Percentiles rank a stretch among this genome's conserved stretches.
phyloP scores from a whole-genome alignment of 2,888 invertebrate species.

The Chymomyza procnemis region DNA sequence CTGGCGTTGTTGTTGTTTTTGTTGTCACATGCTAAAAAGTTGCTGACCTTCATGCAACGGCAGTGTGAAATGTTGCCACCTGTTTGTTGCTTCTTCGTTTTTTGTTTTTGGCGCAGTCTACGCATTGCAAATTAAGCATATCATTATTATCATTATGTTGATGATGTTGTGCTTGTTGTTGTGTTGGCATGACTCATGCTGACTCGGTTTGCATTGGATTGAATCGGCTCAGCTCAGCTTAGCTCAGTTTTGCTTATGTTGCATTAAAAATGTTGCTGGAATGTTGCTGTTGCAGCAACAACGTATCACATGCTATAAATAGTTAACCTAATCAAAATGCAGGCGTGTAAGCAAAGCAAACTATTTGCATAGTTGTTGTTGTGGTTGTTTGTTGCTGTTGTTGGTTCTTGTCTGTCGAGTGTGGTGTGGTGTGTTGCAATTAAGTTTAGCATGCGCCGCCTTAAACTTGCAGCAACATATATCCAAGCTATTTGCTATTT shows the following conservation, averaged over 20 bases:
- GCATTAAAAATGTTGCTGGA: conserved; percentile 18
- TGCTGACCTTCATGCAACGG: conserved; percentile 59
- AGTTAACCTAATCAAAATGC: conserved; percentile 72
- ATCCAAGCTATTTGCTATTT: background rate
- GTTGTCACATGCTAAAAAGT: conserved; percentile 40
- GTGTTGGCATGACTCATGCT: conserved; percentile 18
- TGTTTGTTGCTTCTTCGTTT: conserved; percentile 50
- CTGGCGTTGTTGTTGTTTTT: background rate
- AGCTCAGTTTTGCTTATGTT: conserved; percentile 18
- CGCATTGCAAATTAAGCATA: conserved; percentile 59
- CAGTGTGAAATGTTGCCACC: conserved; percentile 45
- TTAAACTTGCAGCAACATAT: background rate
- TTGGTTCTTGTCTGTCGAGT: conserved; percentile 20
- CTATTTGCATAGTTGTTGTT: conserved; percentile 49
- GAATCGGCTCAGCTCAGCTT: background rate
- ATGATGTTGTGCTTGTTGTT: conserved; percentile 11
- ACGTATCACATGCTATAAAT: conserved; percentile 56
- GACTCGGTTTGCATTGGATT: too few species aligned
- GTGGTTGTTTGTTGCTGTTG: conserved; percentile 25
- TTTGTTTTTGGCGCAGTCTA: conserved; percentile 23
- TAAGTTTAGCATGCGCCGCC: conserved; percentile 61
- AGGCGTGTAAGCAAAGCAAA: conserved; percentile 68
- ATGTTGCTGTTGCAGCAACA: conserved; percentile 19
- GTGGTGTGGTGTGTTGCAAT: conserved; percentile 46
- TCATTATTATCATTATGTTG: conserved; percentile 52